These are phyloP conservation scores for Drosophila chauvacae DNA, from an alignment of 1,140 invertebrate species.

Conservation along the genomic window DNA sequence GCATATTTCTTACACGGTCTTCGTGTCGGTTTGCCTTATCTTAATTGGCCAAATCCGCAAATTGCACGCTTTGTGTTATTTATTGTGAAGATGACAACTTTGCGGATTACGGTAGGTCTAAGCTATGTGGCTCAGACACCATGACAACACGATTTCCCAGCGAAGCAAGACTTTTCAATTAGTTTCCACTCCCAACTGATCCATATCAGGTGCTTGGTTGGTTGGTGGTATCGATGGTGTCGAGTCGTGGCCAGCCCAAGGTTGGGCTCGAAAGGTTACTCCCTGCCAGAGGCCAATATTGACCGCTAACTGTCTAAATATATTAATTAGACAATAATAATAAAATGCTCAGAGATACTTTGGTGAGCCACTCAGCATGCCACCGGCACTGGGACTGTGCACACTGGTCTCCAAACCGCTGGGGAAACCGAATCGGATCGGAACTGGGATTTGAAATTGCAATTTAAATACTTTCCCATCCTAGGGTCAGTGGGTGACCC, in stretches of 20 bases:
- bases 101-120: conserved; percentile 10
- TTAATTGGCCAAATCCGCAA: conserved; percentile 39
- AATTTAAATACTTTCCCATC: conserved; percentile 41
- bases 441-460: conserved; percentile 16
- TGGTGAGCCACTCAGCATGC: conserved; percentile 5
- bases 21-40: conserved; percentile 29
- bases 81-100: conserved; percentile 34
- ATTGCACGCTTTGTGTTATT: conserved; percentile 37
- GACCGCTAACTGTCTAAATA: conserved; percentile 75
- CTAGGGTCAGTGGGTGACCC: conserved; percentile 40
- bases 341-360: conserved; percentile 47
- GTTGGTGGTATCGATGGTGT: conserved; percentile 24
- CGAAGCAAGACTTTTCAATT: conserved; percentile 67
- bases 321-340: conserved; percentile 76
- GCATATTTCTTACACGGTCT: conserved; percentile 9
- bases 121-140: conserved; percentile 15
- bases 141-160: conserved; percentile 40
- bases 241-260: conserved; percentile 41
- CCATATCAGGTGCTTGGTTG: conserved; percentile 60
- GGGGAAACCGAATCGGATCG: conserved; percentile 4
- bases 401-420: conserved; percentile 35
- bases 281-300: conserved; percentile 53
- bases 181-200: conserved; percentile 69
- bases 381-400: conserved; percentile 9
- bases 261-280: conserved; percentile 67